Percentiles rank a stretch among this genome's conserved stretches.
Evolutionary conservation across 2,888 invertebrate species (phyloP).

Genomic region (Caenorhabditis afra): DNA sequence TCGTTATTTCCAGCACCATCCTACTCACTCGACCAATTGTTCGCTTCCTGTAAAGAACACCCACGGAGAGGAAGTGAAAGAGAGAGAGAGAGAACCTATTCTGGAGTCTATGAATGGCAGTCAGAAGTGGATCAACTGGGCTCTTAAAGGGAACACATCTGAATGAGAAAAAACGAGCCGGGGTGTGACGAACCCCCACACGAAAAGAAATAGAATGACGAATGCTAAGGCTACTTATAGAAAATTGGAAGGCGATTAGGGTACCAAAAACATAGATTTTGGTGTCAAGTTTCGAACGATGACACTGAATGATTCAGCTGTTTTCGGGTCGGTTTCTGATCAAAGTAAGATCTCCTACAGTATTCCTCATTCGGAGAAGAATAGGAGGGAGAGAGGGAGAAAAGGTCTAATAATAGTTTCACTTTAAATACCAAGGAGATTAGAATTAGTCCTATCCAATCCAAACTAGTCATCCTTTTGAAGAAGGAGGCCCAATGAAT

Average conservation of each 20-base stretch:
- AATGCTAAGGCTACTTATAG: conserved; percentile 33
- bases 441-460: conserved; percentile 27
- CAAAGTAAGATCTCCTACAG: conserved; percentile 16
- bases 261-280: conserved; percentile 30
- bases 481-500: conserved; percentile 7
- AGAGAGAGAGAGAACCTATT: too few species aligned
- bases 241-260: conserved; percentile 25
- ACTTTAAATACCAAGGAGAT: conserved; percentile 41
- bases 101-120: too few species aligned
- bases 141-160: too few species aligned
- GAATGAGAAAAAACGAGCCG: too few species aligned
- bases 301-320: conserved; percentile 1
- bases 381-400: too few species aligned
- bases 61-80: too few species aligned
- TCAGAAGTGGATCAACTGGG: too few species aligned
- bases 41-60: too few species aligned
- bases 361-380: conserved; percentile 1
- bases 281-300: neutral
- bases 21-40: too few species aligned
- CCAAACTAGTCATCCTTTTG: conserved; percentile 32
- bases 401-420: conserved; percentile 23
- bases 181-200: neutral
- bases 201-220: conserved; percentile 26
- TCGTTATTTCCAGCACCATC: too few species aligned
- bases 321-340: neutral